Evolutionary conservation across 1,140 invertebrate species (phyloP).

Genomic region (Brachystomella parvula): DNA sequence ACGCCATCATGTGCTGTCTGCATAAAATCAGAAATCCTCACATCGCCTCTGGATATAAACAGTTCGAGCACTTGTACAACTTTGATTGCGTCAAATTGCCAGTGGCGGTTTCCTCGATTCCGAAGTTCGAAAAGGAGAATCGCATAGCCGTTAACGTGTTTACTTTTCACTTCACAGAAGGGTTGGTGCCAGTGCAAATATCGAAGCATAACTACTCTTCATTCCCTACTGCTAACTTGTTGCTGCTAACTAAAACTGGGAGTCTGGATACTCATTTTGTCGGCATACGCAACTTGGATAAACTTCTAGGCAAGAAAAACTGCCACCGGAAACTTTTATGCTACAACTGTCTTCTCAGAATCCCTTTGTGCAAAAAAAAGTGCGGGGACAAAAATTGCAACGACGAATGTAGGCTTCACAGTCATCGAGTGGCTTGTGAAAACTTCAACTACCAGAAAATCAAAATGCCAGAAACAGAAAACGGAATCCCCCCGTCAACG

Average conservation of each 20-base stretch:
- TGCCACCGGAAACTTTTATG: not conserved
- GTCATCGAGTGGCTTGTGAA: not conserved
- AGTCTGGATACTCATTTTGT: not conserved
- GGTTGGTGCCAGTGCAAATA: not conserved
- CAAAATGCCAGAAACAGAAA: not conserved
- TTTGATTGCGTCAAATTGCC: not conserved
- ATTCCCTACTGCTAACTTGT: not conserved
- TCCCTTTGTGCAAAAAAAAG: not conserved
- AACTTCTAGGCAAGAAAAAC: not conserved
- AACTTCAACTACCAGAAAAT: slow-evolving; percentile 2
- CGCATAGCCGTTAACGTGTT: slow-evolving; percentile 1
- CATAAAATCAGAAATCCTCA: too few species aligned
- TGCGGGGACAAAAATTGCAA: not conserved
- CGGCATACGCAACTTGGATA: not conserved
- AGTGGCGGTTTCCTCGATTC: not conserved
- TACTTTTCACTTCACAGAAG: not conserved
- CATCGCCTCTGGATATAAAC: too few species aligned
- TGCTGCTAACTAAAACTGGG: not conserved
- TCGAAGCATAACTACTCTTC: not conserved
- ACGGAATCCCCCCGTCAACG: not conserved
- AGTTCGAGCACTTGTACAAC: not conserved
- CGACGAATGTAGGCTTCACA: not conserved
- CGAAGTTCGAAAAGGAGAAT: slow-evolving; percentile 3
- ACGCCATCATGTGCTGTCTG: not conserved
- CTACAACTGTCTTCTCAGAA: not conserved